Evolutionary conservation across 2,888 invertebrate genomes (phyloP).

Genomic region (Synanthedon tipuliformis): DNA sequence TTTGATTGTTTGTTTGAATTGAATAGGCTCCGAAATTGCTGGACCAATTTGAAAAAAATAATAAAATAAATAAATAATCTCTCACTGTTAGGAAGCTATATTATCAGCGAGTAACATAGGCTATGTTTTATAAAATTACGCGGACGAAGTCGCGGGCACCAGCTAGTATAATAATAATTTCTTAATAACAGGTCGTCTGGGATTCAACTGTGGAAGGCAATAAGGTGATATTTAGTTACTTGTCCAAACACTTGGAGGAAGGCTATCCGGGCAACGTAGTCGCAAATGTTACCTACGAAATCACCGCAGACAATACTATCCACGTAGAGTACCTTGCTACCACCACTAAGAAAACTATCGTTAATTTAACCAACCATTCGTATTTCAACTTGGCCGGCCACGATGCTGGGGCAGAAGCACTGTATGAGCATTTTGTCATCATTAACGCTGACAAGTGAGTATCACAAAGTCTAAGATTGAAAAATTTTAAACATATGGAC

Average conservation of each 20-base stretch:
- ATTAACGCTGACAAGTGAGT: slow-evolving; percentile 79
- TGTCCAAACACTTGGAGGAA: slow-evolving; percentile 85
- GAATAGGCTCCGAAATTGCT: too few relatives aligned
- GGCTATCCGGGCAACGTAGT: slow-evolving; percentile 89
- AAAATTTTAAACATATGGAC: too few relatives aligned
- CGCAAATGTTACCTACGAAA: slow-evolving; percentile 76
- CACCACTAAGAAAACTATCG: slow-evolving; percentile 81
- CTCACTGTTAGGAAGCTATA: too few relatives aligned
- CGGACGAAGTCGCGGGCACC: too few relatives aligned
- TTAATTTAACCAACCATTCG: slow-evolving; percentile 92
- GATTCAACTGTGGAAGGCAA: slow-evolving; percentile 66
- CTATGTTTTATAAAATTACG: too few relatives aligned
- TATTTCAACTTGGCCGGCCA: slow-evolving; percentile 95
- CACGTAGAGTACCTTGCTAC: slow-evolving; percentile 77
- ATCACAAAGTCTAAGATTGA: too few relatives aligned
- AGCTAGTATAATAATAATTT: not conserved
- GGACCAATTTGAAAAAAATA: too few relatives aligned
- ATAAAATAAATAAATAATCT: too few relatives aligned
- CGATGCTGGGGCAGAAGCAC: slow-evolving; percentile 71
- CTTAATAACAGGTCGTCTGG: slow-evolving; percentile 70
- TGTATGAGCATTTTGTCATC: slow-evolving; percentile 76
- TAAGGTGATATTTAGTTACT: slow-evolving; percentile 77
- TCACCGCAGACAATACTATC: slow-evolving; percentile 78
- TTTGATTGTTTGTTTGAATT: too few relatives aligned
- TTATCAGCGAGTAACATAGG: too few relatives aligned